phyloP scores from a whole-genome alignment of 1,140 invertebrate genomes.

The Lepidurus couesii region DNA sequence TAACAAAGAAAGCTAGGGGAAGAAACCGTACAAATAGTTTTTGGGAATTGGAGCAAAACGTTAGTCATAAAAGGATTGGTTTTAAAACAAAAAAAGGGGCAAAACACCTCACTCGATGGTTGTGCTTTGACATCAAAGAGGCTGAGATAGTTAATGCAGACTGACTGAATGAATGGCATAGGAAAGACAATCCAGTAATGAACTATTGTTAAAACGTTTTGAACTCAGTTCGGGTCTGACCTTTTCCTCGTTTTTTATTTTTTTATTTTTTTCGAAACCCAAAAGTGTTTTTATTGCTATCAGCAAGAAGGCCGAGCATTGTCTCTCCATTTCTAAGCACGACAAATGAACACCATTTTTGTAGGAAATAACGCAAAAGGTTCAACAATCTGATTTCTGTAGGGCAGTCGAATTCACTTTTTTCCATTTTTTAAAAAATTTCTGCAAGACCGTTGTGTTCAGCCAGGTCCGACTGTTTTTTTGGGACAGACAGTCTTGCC shows the following conservation, averaged over 20 bases:
- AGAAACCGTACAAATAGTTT: neutral
- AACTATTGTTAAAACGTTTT: neutral
- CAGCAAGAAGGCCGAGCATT: no score
- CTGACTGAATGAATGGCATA: neutral
- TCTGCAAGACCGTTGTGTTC: constrained; percentile 10
- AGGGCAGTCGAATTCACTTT: neutral
- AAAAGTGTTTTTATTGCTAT: no score
- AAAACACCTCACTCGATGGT: constrained; percentile 21
- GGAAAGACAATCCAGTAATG: constrained; percentile 10
- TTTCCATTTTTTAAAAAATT: neutral
- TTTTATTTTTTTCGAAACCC: neutral
- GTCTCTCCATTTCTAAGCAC: no score
- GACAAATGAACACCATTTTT: no score
- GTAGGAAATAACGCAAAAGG: no score
- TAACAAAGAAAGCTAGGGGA: neutral
- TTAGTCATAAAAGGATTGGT: neutral
- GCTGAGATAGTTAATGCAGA: constrained; percentile 10
- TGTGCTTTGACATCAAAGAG: constrained; percentile 22
- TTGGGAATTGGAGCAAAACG: neutral
- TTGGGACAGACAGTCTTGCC: constrained; percentile 17
- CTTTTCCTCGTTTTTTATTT: constrained; percentile 5
- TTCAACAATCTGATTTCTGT: no score
- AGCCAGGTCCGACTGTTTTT: constrained; percentile 18
- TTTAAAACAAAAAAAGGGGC: constrained; percentile 1
- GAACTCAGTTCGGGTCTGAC: neutral